phyloP scores from a whole-genome alignment of 2,113 vertebrate genomes.

The Sula dactylatra region DNA sequence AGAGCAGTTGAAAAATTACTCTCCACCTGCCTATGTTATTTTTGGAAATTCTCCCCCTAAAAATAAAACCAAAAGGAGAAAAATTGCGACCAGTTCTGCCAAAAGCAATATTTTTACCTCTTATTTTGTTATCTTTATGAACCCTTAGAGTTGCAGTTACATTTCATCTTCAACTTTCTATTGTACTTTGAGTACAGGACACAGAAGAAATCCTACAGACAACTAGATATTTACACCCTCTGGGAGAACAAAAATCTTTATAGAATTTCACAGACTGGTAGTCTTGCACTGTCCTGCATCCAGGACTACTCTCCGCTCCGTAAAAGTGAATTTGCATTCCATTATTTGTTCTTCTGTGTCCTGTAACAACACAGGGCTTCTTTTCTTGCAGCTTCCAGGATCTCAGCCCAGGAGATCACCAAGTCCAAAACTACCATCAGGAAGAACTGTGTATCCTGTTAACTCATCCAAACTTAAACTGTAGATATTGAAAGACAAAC shows the following conservation, averaged over 20 bases:
- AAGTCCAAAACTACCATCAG: background rate
- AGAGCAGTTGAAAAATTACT: background rate
- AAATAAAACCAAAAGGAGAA: background rate
- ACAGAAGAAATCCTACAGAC: background rate
- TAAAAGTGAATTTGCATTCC: background rate
- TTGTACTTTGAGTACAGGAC: background rate
- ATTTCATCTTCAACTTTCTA: background rate
- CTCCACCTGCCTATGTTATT: background rate
- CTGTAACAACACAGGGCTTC: background rate
- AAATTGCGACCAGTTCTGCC: background rate
- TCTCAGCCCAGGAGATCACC: background rate
- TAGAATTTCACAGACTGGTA: background rate
- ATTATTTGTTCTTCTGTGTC: background rate
- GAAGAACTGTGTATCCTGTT: background rate
- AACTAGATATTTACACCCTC: background rate
- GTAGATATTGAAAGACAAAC: constrained; percentile 4
- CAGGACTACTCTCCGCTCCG: background rate
- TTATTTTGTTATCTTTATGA: background rate
- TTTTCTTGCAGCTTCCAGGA: background rate
- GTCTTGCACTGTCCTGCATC: background rate
- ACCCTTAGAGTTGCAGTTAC: background rate
- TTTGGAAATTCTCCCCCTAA: background rate
- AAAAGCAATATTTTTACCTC: background rate
- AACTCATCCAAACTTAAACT: background rate
- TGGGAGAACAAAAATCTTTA: background rate